Evolutionary conservation across 2,797 vertebrate species (phyloP).

Genomic region (Melanotaenia boesemani): DNA sequence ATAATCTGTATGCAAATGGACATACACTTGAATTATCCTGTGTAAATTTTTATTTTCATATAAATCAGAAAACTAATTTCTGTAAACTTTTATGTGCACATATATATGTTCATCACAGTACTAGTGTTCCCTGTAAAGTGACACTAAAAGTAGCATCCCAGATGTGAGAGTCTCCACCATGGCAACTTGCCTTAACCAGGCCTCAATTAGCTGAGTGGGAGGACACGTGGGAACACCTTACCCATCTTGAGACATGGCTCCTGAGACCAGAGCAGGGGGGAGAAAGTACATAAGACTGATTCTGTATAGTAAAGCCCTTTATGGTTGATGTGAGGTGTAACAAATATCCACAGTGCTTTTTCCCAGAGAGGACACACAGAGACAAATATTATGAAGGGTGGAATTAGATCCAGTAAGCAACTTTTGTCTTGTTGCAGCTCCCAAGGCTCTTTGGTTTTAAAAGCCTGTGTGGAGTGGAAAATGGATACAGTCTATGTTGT

Average conservation of each 20-base stretch:
- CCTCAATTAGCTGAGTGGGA: constrained; percentile 72
- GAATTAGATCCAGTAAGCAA: constrained; percentile 43
- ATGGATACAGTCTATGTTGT: constrained; percentile 17
- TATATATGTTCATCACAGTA: constrained; percentile 39
- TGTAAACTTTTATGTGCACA: constrained; percentile 3
- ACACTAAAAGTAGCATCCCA: constrained; percentile 73
- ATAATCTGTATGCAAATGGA: background rate
- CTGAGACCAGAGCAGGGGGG: constrained; percentile 34
- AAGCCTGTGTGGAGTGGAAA: constrained; percentile 14
- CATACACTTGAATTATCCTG: background rate
- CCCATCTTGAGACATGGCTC: constrained; percentile 51
- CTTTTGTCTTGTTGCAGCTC: constrained; percentile 31
- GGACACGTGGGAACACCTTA: constrained; percentile 61
- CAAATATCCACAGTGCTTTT: constrained; percentile 66
- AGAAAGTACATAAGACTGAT: constrained; percentile 19
- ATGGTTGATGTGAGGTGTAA: constrained; percentile 46
- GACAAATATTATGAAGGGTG: constrained; percentile 79
- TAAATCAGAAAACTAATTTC: background rate
- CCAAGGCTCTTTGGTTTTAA: constrained; percentile 37
- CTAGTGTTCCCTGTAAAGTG: constrained; percentile 51
- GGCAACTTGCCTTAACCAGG: constrained; percentile 66
- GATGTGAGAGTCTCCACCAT: constrained; percentile 66
- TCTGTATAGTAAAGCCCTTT: constrained; percentile 49
- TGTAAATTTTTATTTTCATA: background rate
- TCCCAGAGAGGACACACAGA: constrained; percentile 55